Evolutionary conservation across 2,113 vertebrate species (phyloP).

Genomic region (Cyprinus carpio): DNA sequence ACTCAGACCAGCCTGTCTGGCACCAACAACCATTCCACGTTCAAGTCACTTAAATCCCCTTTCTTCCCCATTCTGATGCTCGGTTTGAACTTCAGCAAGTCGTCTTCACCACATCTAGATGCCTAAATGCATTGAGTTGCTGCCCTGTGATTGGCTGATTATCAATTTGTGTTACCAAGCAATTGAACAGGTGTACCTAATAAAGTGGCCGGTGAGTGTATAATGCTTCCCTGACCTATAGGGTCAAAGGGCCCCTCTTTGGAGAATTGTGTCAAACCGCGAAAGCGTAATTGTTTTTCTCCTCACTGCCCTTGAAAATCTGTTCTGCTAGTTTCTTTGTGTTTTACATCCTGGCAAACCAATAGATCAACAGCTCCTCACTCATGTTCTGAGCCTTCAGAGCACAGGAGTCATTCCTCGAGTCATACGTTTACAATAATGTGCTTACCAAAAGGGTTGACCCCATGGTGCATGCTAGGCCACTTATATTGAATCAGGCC

Average conservation of each 20-base stretch:
- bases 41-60: too few relatives aligned
- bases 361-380: not conserved
- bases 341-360: not conserved
- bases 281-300: not conserved
- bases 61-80: too few relatives aligned
- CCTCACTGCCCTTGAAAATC: not conserved
- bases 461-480: not conserved
- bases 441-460: too few relatives aligned
- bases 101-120: too few relatives aligned
- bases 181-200: too few relatives aligned
- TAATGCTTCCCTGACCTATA: not conserved
- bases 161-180: too few relatives aligned
- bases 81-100: too few relatives aligned
- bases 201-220: too few relatives aligned
- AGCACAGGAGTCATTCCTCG: not conserved
- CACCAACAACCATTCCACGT: too few relatives aligned
- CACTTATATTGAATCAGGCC: not conserved
- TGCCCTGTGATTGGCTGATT: too few relatives aligned
- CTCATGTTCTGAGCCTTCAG: not conserved
- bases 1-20: too few relatives aligned
- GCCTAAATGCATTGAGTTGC: too few relatives aligned
- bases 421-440: not conserved
- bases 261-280: not conserved
- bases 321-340: not conserved
- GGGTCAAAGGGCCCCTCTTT: not conserved